A percentile compares a stretch with the other conserved stretches of the same genome.
Conservation (phyloP, 1,140 invertebrate species). For the Zaprionus inermis region DNA sequence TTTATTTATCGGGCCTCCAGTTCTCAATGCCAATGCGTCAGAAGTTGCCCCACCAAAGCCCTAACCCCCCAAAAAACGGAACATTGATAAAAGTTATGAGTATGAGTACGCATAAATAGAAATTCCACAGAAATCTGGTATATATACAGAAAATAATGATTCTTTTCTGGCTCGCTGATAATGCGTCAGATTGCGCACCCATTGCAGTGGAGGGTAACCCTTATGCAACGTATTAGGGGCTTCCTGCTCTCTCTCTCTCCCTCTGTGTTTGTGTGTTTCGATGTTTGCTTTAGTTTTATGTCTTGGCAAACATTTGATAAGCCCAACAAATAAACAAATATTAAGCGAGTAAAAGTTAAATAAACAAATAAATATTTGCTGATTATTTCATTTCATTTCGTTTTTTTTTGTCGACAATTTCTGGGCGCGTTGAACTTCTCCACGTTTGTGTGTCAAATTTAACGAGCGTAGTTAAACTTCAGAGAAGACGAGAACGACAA, state of each 20-base stretch:
- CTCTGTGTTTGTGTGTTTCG: neutral
- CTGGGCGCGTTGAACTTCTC: conserved; percentile 65
- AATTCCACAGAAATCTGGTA: conserved; percentile 25
- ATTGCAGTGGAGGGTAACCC: neutral
- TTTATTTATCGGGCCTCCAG: conserved; percentile 6
- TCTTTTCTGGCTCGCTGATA: conserved; percentile 37
- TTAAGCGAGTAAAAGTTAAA: conserved; percentile 66
- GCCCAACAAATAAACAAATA: conserved; percentile 52
- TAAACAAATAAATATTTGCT: conserved; percentile 72
- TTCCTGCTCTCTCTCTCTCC: conserved; percentile 38
- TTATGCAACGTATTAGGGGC: conserved; percentile 25
- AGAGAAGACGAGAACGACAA: neutral
- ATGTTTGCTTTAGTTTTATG: conserved; percentile 67
- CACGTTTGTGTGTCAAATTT: conserved; percentile 65
- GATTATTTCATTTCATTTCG: conserved; percentile 45
- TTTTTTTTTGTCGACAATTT: conserved; percentile 43
- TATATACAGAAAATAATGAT: conserved; percentile 13
- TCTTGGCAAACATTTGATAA: conserved; percentile 76
- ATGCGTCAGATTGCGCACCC: conserved; percentile 19
- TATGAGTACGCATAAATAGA: neutral
- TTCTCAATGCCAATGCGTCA: conserved; percentile 42
- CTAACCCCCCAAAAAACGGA: neutral
- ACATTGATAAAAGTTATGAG: conserved; percentile 21
- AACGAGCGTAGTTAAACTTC: conserved; percentile 49
- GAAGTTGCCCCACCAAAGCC: conserved; percentile 20